These are phyloP conservation scores for Rhagoletis zephyria DNA, from an alignment of 1,140 invertebrate species.

Conservation along the genomic window DNA sequence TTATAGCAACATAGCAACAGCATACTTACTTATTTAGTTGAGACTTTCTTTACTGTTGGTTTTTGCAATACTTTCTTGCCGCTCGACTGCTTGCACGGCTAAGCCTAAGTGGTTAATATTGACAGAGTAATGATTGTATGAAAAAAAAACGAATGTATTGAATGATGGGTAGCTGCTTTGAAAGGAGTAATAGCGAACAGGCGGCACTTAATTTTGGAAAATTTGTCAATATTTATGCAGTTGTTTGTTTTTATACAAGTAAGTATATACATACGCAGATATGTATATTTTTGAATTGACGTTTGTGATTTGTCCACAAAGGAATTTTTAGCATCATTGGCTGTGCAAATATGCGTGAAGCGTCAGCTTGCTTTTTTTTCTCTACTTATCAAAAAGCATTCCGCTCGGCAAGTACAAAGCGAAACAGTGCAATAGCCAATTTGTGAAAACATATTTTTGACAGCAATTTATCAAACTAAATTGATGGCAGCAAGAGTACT, in stretches of 20 bases:
- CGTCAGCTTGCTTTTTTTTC: not conserved
- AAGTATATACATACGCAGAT: not conserved
- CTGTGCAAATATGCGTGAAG: slow-evolving; percentile 24
- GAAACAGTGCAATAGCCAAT: not conserved
- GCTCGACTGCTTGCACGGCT: slow-evolving; percentile 3
- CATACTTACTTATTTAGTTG: too few relatives aligned
- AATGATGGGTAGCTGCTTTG: not conserved
- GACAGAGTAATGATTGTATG: not conserved
- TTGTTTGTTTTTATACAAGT: not conserved
- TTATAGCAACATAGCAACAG: not conserved
- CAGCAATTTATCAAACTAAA: not conserved
- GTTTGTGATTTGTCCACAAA: not conserved
- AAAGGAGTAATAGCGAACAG: not conserved
- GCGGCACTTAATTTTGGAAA: slow-evolving; percentile 29
- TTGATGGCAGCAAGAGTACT: not conserved
- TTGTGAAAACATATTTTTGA: not conserved
- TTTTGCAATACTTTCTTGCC: slow-evolving; percentile 34
- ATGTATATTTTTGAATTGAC: not conserved
- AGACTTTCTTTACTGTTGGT: not conserved
- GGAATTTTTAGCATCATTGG: slow-evolving; percentile 27
- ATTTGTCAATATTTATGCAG: slow-evolving; percentile 16
- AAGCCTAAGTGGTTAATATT: slow-evolving; percentile 16
- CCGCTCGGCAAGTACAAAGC: not conserved
- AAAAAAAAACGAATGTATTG: not conserved
- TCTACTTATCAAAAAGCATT: not conserved